Percentiles rank a stretch among this genome's conserved stretches.
Evolutionary conservation across 2,797 vertebrate genomes (phyloP).

Genomic region (Molossus alvarezi): DNA sequence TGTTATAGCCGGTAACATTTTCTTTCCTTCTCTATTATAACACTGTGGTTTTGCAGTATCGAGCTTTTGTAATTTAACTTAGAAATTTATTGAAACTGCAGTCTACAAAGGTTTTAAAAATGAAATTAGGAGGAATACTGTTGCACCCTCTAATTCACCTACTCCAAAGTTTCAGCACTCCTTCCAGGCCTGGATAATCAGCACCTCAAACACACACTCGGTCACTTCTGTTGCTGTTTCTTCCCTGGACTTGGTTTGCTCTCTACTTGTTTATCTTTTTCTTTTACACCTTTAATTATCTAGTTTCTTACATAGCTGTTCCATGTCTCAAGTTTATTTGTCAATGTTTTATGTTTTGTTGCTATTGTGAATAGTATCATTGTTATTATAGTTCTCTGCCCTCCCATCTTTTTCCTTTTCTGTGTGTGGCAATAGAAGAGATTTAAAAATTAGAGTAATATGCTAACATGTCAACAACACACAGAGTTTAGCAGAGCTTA

Average conservation of each 20-base stretch:
- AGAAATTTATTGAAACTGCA: conserved; percentile 34
- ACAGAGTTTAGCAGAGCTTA: not conserved
- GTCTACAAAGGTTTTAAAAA: conserved; percentile 36
- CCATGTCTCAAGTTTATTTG: not conserved
- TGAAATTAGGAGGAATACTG: not conserved
- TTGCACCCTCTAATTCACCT: not conserved
- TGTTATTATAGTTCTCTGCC: not conserved
- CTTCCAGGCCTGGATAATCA: not conserved
- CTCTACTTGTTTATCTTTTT: not conserved
- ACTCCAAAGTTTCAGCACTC: not conserved
- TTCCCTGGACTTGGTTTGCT: conserved; percentile 44
- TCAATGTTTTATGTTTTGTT: not conserved
- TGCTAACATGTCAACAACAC: not conserved
- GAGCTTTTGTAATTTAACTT: conserved; percentile 56
- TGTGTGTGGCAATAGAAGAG: not conserved
- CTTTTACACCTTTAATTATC: conserved; percentile 40
- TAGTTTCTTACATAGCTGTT: not conserved
- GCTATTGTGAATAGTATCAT: not conserved
- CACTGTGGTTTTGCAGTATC: not conserved
- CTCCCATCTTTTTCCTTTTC: not conserved
- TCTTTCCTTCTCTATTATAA: conserved; percentile 43
- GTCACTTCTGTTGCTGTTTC: not conserved
- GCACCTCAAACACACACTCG: not conserved
- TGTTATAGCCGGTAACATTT: not conserved
- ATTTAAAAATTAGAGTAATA: conserved; percentile 14